Evolutionary conservation across 2,888 invertebrate genomes (phyloP).

Genomic region (Phragmatobia fuliginosa): DNA sequence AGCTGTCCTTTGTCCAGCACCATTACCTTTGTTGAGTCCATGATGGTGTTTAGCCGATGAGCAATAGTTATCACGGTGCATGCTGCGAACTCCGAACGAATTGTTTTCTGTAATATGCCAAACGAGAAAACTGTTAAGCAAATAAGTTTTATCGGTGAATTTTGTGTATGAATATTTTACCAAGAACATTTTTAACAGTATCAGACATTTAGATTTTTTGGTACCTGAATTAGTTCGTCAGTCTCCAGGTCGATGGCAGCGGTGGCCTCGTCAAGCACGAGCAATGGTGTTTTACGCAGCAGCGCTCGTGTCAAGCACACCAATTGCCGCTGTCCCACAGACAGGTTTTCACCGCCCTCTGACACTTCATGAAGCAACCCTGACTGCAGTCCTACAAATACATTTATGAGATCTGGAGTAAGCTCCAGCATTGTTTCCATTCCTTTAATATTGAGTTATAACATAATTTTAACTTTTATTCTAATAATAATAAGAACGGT

Average conservation of each 20-base stretch:
- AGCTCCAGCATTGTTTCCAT: too few relatives aligned
- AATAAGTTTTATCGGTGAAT: neutral
- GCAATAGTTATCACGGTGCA: constrained; percentile 97
- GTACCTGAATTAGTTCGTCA: constrained; percentile 93
- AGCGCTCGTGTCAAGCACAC: constrained; percentile 95
- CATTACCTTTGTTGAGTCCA: constrained; percentile 95
- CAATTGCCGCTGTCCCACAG: constrained; percentile 95
- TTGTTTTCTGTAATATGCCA: constrained; percentile 89
- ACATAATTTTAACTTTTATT: neutral
- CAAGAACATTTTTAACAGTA: neutral
- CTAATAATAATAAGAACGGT: neutral
- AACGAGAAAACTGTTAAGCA: neutral
- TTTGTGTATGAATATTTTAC: neutral
- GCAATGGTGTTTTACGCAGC: constrained; percentile 94
- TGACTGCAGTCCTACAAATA: constrained; percentile 87
- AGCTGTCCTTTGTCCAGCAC: constrained; percentile 93
- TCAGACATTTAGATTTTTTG: neutral
- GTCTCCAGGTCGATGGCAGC: constrained; percentile 97
- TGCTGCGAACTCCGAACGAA: constrained; percentile 93
- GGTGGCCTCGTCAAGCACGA: constrained; percentile 95
- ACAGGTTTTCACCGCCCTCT: constrained; percentile 97
- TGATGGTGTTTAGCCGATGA: constrained; percentile 96
- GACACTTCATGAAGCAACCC: constrained; percentile 94
- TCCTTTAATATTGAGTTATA: neutral
- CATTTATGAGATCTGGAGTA: neutral